phyloP scores from a whole-genome alignment of 1,140 invertebrate species.

The Drosophila arizonae region DNA sequence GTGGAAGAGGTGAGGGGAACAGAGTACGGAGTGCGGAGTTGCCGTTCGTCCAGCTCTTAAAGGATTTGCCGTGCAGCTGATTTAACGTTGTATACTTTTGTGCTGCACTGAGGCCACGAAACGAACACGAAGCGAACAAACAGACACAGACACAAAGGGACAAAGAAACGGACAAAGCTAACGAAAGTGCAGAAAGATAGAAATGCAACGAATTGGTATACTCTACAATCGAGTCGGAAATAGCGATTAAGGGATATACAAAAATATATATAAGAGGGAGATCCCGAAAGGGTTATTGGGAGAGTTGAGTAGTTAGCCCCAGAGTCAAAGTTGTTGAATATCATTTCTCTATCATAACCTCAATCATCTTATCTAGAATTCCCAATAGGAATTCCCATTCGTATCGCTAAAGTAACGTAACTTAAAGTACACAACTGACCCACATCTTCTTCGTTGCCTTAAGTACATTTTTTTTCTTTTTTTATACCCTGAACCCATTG shows the following conservation, averaged over 20 bases:
- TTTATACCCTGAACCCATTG: too few relatives aligned
- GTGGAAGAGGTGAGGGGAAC: neutral
- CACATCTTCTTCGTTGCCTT: too few relatives aligned
- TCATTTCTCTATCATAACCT: too few relatives aligned
- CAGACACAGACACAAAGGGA: constrained; percentile 15
- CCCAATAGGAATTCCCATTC: too few relatives aligned
- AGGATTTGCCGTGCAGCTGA: constrained; percentile 24
- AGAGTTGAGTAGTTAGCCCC: neutral
- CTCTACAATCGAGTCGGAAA: neutral
- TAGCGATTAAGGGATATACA: neutral
- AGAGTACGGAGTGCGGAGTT: neutral
- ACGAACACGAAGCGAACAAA: constrained; percentile 16
- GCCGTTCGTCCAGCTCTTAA: constrained; percentile 1
- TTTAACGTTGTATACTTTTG: constrained; percentile 44
- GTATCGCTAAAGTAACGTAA: too few relatives aligned
- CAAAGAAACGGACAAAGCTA: neutral
- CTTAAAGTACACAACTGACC: too few relatives aligned
- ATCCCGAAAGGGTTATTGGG: neutral
- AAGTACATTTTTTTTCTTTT: too few relatives aligned
- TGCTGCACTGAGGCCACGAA: constrained; percentile 29
- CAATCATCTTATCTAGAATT: too few relatives aligned
- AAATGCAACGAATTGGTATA: neutral
- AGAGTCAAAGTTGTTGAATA: too few relatives aligned
- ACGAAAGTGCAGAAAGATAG: neutral
- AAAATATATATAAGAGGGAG: neutral